These are phyloP conservation scores for Eudyptes chrysolophus DNA, from an alignment of 2,113 vertebrate genomes.

Conservation along the genomic window DNA sequence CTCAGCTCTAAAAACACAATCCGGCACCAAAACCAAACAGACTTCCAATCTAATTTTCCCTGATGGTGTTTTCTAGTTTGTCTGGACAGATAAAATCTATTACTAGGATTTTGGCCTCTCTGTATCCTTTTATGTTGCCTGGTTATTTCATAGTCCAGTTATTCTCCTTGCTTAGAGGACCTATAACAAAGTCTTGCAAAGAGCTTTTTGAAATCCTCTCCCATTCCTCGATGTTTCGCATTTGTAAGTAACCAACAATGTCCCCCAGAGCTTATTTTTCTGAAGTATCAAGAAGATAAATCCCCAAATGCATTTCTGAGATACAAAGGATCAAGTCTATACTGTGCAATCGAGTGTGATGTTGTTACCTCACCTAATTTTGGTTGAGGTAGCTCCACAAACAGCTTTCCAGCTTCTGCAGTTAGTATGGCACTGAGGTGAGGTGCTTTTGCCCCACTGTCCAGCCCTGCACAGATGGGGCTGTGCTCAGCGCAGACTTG, in stretches of 20 bases:
- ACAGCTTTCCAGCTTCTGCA: background rate
- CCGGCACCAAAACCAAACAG: background rate
- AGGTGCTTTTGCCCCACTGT: background rate
- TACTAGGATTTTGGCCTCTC: background rate
- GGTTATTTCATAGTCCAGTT: background rate
- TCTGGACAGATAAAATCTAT: background rate
- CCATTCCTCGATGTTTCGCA: background rate
- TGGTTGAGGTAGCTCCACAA: background rate
- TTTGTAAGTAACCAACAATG: background rate
- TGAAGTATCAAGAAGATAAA: background rate
- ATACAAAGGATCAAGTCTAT: background rate
- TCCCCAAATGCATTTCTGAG: background rate
- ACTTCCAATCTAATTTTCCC: background rate
- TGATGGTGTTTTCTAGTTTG: background rate
- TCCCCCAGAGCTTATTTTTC: background rate
- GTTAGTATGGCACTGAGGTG: rapidly evolving
- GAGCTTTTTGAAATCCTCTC: background rate
- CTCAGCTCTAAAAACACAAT: background rate
- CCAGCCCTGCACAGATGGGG: background rate
- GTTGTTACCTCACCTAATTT: background rate
- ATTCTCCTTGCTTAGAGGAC: background rate
- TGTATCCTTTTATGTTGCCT: background rate
- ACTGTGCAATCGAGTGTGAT: background rate
- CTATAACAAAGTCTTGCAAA: background rate
- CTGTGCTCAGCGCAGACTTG: background rate